These are phyloP conservation scores for Danio tinwini DNA, from an alignment of 2,797 vertebrate genomes.

Conservation along the genomic window DNA sequence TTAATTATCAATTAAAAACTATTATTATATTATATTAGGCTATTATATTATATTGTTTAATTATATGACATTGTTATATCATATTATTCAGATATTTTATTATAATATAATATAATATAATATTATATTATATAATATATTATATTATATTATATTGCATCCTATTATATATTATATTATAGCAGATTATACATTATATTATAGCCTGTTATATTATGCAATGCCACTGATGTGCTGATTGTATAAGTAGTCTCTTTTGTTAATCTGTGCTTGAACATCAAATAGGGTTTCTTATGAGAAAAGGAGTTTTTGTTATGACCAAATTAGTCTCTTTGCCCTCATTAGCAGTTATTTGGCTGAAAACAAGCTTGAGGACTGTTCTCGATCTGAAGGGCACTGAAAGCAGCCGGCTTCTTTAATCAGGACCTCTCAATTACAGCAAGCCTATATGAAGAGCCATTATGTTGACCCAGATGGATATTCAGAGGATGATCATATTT, in stretches of 20 bases:
- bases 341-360: constrained; percentile 10
- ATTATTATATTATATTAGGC: no score
- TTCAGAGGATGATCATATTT: background rate
- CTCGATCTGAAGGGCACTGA: constrained; percentile 23
- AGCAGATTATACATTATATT: no score
- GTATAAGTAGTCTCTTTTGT: background rate
- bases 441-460: background rate
- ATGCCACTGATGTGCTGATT: background rate
- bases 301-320: background rate
- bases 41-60: no score
- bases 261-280: constrained; percentile 17
- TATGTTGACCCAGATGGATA: constrained; percentile 23
- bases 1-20: no score
- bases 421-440: constrained; percentile 6
- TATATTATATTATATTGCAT: no score
- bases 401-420: constrained; percentile 16
- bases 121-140: background rate
- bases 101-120: no score
- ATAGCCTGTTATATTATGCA: no score
- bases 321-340: constrained; percentile 18
- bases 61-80: no score
- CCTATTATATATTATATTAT: no score
- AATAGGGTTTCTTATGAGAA: background rate
- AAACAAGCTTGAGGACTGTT: constrained; percentile 17
- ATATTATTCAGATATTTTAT: no score